Base-by-base conservation (phyloP, 2,797 vertebrate genomes). In the Pipistrellus pipistrellus region DNA sequence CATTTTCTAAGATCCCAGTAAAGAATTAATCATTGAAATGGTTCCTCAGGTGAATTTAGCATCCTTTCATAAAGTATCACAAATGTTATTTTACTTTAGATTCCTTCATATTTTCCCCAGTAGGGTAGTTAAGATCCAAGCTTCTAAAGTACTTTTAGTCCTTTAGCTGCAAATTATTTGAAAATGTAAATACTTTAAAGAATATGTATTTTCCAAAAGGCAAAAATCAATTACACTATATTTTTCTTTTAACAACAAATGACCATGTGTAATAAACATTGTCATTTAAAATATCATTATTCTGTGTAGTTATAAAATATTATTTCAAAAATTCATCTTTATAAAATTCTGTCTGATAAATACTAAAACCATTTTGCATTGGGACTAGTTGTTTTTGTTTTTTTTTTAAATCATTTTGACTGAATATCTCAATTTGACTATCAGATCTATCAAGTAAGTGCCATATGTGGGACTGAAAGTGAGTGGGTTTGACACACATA, bases 41-140 rank as follows among this genome's bases (percentile, higher is more conserved):
- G 4, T 62, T 94, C 41, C 15, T 62, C 8, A 44, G 25, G 53
- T 80, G 38, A 87, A 44, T 18, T 44, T 53, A 69, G 1, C 41
- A 55, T 32, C 3, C 18, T 88, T 12, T 71, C 25, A 10, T 51
- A 75, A 44, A 1, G 2, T 64, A n/a, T 51, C 20, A 53, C 3
- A 71, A 92, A 94, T 85, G 32, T 32, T 93, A 95, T 88, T 96
- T 95, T 77, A 64, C 23, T 35, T 97, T 94, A 55, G n/a, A 91
- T 64, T 89, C 25, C 2, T 78, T 90, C 88, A 71, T 95, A 93
- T 96, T 97, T 96, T 95, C 95, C 91, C 85, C 96, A 81, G 8
- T 53, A 23, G 10, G 1, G 1, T 69, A 57, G 1, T 0, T n/a
- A 71, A 81, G 4, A 2, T 1, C 1, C 18, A 38, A 35, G 17